Evolutionary conservation across 2,113 vertebrate genomes (phyloP), one percentile per base, ranked within the genome.

Genomic region (Nibea coibor): DNA sequence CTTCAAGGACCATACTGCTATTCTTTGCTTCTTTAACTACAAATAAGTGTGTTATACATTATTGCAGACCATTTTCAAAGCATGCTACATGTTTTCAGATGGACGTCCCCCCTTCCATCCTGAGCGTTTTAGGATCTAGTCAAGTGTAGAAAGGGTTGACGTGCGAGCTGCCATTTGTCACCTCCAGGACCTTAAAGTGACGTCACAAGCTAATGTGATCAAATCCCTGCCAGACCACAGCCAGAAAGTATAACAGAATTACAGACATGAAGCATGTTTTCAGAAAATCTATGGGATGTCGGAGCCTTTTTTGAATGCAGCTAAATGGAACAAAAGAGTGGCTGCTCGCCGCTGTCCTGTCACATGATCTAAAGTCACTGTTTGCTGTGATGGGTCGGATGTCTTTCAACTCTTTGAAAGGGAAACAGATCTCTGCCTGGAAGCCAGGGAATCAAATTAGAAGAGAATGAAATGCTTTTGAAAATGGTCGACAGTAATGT

Each of bases 241-340:
- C 26, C 2, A 0, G 50, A 61, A 31, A 2, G 15, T 28, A 20
- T 20, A 70, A 78, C 6, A 31, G 10, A 24, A 48, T 17, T 51
- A 47, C 10, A 53, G 54, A 17, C 8, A 51, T 22, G 24, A 58
- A 4, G 12, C 11, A 24, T 9, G 59, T 6, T 54, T 66, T 59
- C 51, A 39, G 48, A 14, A 72, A 78, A 72, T 63, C 24, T 24
- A 70, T 74, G 19, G 4, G 19, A 78, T 45, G 31, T 80, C 16
- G 1, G 59, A 39, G 57, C 17, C 22, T 75, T 28, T 72, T 31
- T 62, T 58, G 59, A 75, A 58, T 19, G 67, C 71, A 74, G 19
- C 28, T 2, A 11, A 6, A 16, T 22, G 17, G 6, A 15, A 3
- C 35, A n/a, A 42, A 12, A 12, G 6, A 10, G 17, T 11, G 22